Percentiles rank a stretch among this genome's conserved stretches.
phyloP scores from a whole-genome alignment of 2,888 invertebrate species.

The Megaustenia siamemsis region DNA sequence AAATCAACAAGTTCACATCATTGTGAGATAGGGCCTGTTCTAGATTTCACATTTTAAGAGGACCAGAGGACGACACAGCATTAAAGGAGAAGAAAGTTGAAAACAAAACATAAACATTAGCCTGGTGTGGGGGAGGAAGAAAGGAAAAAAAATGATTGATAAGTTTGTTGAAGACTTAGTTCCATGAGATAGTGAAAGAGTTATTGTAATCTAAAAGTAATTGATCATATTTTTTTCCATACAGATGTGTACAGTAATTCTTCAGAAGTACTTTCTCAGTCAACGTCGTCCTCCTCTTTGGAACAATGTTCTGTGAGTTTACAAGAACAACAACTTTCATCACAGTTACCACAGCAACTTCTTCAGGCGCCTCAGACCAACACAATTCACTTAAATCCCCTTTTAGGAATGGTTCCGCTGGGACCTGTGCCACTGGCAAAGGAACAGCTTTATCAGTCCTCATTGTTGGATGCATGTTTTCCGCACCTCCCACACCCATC shows the following conservation, averaged over 20 bases:
- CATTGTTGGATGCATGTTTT: slow-evolving; percentile 95
- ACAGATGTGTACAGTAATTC: slow-evolving; percentile 54
- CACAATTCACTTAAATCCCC: slow-evolving; percentile 78
- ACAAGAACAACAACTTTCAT: slow-evolving; percentile 78
- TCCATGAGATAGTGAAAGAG: too few relatives aligned
- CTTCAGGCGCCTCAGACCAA: slow-evolving; percentile 68
- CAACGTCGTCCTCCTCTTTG: slow-evolving; percentile 62
- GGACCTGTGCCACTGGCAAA: slow-evolving; percentile 92
- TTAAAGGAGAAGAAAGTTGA: too few relatives aligned
- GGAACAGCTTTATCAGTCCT: slow-evolving; percentile 87
- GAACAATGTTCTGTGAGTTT: slow-evolving; percentile 62
- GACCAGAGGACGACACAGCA: too few relatives aligned
- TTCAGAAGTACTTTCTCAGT: slow-evolving; percentile 53
- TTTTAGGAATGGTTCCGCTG: slow-evolving; percentile 96
- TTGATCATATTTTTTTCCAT: not conserved
- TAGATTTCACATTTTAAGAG: too few relatives aligned
- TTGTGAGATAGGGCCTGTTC: too few relatives aligned
- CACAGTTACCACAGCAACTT: slow-evolving; percentile 59
- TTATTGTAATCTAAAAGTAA: too few relatives aligned
- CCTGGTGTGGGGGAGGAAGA: too few relatives aligned
- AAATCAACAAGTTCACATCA: too few relatives aligned
- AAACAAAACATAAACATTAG: too few relatives aligned
- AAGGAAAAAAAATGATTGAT: too few relatives aligned
- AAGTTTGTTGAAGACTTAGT: too few relatives aligned
- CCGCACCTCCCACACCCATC: slow-evolving; percentile 98